Conservation (phyloP, 1,140 invertebrate genomes). For the Drosophila elegans region DNA sequence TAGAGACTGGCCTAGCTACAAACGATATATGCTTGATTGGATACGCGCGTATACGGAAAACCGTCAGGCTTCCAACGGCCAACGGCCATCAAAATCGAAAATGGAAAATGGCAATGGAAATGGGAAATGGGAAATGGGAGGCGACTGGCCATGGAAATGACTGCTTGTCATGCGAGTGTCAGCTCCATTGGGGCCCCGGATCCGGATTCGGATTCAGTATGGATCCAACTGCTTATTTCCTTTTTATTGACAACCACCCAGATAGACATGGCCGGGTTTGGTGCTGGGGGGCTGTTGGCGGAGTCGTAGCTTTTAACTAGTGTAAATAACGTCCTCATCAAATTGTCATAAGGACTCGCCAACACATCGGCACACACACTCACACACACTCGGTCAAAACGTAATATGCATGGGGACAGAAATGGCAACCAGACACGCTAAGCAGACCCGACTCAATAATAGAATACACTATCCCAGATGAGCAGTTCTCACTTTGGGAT, state of each 20-base stretch:
- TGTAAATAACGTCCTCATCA: constrained; percentile 83
- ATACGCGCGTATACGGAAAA: constrained; percentile 82
- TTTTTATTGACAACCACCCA: constrained; percentile 71
- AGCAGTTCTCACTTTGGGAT: background rate
- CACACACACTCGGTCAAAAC: constrained; percentile 9
- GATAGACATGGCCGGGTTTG: background rate
- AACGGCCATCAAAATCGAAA: constrained; percentile 61
- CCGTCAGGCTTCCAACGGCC: constrained; percentile 43
- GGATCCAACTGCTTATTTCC: constrained; percentile 62
- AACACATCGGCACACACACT: constrained; percentile 47
- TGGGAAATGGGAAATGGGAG: constrained; percentile 28
- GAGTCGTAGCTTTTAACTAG: constrained; percentile 75
- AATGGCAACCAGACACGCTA: constrained; percentile 66
- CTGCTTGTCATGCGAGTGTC: constrained; percentile 75
- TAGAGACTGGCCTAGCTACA: constrained; percentile 31
- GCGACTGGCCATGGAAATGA: constrained; percentile 65
- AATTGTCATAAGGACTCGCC: constrained; percentile 79
- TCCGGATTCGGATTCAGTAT: constrained; percentile 36
- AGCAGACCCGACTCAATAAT: constrained; percentile 19
- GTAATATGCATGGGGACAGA: constrained; percentile 57
- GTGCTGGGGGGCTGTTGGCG: background rate
- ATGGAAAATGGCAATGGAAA: constrained; percentile 13
- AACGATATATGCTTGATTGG: constrained; percentile 80
- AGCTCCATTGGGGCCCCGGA: constrained; percentile 39
- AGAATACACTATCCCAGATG: constrained; percentile 26